These are phyloP conservation scores for Typhlichthys subterraneus DNA, from an alignment of 2,797 vertebrate genomes.

Conservation along the genomic window DNA sequence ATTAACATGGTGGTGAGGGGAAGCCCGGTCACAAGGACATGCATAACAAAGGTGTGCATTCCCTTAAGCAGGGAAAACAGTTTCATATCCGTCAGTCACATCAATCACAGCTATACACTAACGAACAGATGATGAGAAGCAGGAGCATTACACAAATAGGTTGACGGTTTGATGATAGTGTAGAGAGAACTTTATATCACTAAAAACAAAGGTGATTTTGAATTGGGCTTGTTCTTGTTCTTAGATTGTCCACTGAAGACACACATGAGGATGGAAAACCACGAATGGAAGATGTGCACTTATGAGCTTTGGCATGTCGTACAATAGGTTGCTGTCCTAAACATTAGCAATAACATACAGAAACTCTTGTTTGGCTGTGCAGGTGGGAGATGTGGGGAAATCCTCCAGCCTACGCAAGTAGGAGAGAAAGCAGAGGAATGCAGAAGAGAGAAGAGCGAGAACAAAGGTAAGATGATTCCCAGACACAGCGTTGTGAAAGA, in stretches of 20 bases:
- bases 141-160: neutral
- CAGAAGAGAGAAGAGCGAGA: slow-evolving; percentile 48
- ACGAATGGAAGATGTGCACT: slow-evolving; percentile 50
- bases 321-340: slow-evolving; percentile 63
- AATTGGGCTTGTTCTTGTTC: neutral
- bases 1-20: neutral
- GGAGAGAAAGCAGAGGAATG: slow-evolving; percentile 70
- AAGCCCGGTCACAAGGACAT: no score
- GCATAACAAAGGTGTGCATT: neutral
- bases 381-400: slow-evolving; percentile 99
- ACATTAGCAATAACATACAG: slow-evolving; percentile 87
- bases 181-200: neutral
- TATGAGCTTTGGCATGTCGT: slow-evolving; percentile 20
- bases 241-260: slow-evolving; percentile 41
- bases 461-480: slow-evolving; percentile 32
- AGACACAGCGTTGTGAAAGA: no score
- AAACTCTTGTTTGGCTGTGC: slow-evolving; percentile 99
- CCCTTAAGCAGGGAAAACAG: neutral
- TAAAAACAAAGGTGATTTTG: no score
- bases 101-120: neutral
- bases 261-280: slow-evolving; percentile 43
- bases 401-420: slow-evolving; percentile 94
- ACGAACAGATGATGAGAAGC: neutral
- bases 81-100: neutral
- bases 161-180: neutral